These are phyloP conservation scores for Phoeniculus purpureus DNA, from an alignment of 2,797 vertebrate genomes.

Conservation along the genomic window DNA sequence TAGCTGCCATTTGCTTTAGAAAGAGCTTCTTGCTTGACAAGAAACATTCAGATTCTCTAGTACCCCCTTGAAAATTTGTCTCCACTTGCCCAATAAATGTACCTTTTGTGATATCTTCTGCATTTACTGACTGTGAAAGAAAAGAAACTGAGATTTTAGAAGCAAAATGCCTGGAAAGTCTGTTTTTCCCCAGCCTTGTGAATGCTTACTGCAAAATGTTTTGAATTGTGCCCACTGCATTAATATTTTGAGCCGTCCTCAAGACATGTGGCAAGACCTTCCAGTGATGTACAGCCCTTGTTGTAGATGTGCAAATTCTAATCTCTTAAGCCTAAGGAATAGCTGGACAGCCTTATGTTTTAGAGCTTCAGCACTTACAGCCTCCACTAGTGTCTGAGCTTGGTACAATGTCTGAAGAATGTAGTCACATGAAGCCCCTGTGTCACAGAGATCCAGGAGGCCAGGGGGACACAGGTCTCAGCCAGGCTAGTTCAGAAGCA, in stretches of 20 bases:
- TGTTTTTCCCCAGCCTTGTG: not conserved
- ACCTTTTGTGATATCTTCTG: not conserved
- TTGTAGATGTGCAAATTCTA: not conserved
- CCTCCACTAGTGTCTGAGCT: not conserved
- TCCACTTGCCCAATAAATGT: slow-evolving; percentile 4
- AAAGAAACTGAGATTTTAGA: not conserved
- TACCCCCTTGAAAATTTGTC: not conserved
- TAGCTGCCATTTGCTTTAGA: slow-evolving; percentile 8
- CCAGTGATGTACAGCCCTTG: not conserved
- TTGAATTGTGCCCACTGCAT: not conserved
- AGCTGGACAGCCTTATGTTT: accelerated
- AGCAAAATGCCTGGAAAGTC: not conserved
- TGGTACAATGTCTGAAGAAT: not conserved
- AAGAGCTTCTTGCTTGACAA: slow-evolving; percentile 16
- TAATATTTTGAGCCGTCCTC: not conserved
- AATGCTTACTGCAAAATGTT: not conserved
- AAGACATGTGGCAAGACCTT: not conserved
- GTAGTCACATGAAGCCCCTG: not conserved
- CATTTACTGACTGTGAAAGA: not conserved
- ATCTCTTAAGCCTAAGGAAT: not conserved
- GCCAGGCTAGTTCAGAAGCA: not conserved
- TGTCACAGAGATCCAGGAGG: not conserved
- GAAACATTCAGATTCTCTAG: slow-evolving; percentile 12
- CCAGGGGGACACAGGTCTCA: not conserved
- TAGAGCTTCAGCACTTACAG: not conserved